Percentiles rank a stretch among this genome's conserved stretches.
Conservation (phyloP, 2,113 vertebrate species). For the Egretta garzetta region DNA sequence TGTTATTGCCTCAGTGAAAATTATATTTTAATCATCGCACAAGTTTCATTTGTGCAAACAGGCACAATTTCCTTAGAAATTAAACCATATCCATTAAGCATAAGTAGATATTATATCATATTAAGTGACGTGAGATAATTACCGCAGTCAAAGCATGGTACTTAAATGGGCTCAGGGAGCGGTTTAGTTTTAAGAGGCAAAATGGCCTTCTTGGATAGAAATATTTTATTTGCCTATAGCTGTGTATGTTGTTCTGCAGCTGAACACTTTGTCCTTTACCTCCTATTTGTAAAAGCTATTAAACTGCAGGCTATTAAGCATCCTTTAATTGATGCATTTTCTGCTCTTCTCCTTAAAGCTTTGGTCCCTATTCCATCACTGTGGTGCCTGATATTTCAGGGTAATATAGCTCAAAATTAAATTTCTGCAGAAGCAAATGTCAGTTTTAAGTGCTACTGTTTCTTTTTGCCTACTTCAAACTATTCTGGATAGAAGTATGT, state of each 20-base stretch:
- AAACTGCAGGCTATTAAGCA: constrained; percentile 34
- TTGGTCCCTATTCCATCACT: not conserved
- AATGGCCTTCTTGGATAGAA: not conserved
- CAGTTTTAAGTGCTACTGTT: constrained; percentile 6
- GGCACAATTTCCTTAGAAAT: constrained; percentile 9
- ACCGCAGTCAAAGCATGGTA: not conserved
- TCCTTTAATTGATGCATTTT: constrained; percentile 30
- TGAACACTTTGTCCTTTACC: constrained; percentile 19
- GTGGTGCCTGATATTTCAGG: not conserved
- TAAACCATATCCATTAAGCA: not conserved
- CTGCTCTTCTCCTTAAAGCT: not conserved
- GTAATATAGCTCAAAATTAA: constrained; percentile 29
- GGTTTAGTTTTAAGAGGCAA: not conserved
- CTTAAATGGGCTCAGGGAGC: not conserved
- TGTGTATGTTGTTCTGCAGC: not conserved
- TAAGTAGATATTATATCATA: constrained; percentile 24
- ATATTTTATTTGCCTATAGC: not conserved
- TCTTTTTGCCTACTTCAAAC: not conserved
- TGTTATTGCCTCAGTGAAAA: not conserved
- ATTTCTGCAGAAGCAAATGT: constrained; percentile 9
- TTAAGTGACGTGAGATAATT: constrained; percentile 31
- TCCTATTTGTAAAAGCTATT: constrained; percentile 24
- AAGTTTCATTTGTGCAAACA: not conserved
- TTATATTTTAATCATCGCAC: constrained; percentile 20
- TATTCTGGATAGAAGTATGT: not conserved